Percentiles rank a stretch among this genome's conserved stretches.
phyloP scores from a whole-genome alignment of 2,888 invertebrate species.

The Meganola albula region DNA sequence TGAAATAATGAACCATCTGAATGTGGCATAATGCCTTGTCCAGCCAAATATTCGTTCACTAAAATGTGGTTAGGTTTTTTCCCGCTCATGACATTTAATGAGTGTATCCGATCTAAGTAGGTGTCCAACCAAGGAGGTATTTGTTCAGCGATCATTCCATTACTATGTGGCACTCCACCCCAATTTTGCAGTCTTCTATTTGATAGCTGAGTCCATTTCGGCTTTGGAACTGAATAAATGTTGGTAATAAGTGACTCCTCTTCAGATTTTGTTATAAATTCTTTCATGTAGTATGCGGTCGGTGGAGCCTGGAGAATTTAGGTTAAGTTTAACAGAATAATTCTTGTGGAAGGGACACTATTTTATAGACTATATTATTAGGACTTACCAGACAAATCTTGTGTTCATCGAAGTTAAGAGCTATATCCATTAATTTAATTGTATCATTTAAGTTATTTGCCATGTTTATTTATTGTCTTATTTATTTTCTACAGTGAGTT shows the following conservation, averaged over 20 bases:
- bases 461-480: too few relatives aligned
- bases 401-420: too few relatives aligned
- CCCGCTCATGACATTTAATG: constrained; percentile 82
- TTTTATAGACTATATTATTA: too few relatives aligned
- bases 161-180: constrained; percentile 95
- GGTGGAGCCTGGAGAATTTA: constrained; percentile 75
- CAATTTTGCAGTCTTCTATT: constrained; percentile 97
- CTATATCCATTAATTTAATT: too few relatives aligned
- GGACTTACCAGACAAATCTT: too few relatives aligned
- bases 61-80: constrained; percentile 93
- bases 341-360: too few relatives aligned
- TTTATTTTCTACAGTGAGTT: too few relatives aligned
- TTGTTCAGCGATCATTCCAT: constrained; percentile 94
- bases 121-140: constrained; percentile 90
- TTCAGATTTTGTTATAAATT: constrained; percentile 88
- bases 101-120: constrained; percentile 83
- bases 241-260: constrained; percentile 83
- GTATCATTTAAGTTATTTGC: too few relatives aligned
- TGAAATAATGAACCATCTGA: constrained; percentile 96
- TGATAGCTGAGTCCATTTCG: constrained; percentile 96
- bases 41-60: constrained; percentile 94
- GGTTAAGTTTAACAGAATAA: too few relatives aligned
- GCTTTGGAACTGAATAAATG: constrained; percentile 89
- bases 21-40: constrained; percentile 98
- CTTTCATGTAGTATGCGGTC: constrained; percentile 88